These are phyloP conservation scores for Atherinomorus stipes DNA, from an alignment of 2,113 vertebrate genomes.

Conservation along the genomic window DNA sequence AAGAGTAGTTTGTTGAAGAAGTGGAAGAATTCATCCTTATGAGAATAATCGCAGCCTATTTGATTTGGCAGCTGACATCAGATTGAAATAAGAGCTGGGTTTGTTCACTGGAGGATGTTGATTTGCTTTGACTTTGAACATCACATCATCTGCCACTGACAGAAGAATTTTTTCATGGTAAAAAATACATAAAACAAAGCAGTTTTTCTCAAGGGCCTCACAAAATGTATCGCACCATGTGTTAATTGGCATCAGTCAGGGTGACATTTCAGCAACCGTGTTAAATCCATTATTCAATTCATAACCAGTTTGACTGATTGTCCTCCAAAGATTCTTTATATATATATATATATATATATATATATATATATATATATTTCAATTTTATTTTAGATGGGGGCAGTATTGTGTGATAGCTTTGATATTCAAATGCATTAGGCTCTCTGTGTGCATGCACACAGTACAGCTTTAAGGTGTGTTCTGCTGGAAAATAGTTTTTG, in stretches of 20 bases:
- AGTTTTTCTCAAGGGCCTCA: slow-evolving; percentile 15
- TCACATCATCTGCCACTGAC: slow-evolving; percentile 27
- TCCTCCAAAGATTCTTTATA: background rate
- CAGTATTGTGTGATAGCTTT: slow-evolving; percentile 8
- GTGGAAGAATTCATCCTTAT: slow-evolving; percentile 1
- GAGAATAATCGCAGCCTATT: slow-evolving; percentile 14
- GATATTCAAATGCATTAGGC: background rate
- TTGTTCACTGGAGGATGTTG: background rate
- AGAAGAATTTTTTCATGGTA: slow-evolving; percentile 24
- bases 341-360: too few species aligned
- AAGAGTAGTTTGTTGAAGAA: background rate
- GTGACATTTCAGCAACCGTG: slow-evolving; percentile 28
- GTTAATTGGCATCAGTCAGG: slow-evolving; percentile 53
- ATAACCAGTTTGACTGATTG: slow-evolving; percentile 16
- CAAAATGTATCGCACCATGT: slow-evolving; percentile 16
- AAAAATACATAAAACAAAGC: slow-evolving; percentile 41
- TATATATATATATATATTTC: too few species aligned
- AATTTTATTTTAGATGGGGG: slow-evolving; percentile 15
- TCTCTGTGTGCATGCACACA: background rate
- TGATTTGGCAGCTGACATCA: slow-evolving; percentile 25
- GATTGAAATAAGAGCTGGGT: slow-evolving; percentile 12
- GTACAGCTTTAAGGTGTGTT: background rate
- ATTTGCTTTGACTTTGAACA: slow-evolving; percentile 41
- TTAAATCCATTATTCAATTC: slow-evolving; percentile 14
- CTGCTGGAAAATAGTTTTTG: background rate